Conservation (phyloP, 1,140 invertebrate species). For the Zelostemma sp. region DNA sequence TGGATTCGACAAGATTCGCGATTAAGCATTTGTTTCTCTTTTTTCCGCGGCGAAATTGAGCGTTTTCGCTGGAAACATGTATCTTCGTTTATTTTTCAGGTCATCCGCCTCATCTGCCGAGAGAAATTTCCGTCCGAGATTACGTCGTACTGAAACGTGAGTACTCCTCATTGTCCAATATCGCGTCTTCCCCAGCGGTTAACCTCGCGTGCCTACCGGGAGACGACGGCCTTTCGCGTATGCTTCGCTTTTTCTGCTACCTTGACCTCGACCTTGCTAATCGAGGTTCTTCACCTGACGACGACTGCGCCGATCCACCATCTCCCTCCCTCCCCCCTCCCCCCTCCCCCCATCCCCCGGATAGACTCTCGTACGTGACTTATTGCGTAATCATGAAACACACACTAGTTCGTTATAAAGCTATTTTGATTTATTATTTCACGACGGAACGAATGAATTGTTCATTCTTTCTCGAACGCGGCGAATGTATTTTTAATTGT, state of each 20-base stretch:
- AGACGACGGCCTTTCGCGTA: constrained; percentile 29
- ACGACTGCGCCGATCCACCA: constrained; percentile 25
- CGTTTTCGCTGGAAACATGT: not conserved
- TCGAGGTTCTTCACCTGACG: constrained; percentile 36
- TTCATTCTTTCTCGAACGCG: too few species aligned
- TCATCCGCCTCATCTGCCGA: not conserved
- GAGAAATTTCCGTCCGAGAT: constrained; percentile 16
- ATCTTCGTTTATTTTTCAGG: not conserved
- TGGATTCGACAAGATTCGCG: too few species aligned
- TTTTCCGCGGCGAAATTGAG: too few species aligned
- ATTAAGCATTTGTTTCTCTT: too few species aligned
- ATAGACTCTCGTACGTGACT: constrained; percentile 35
- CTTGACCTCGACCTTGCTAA: constrained; percentile 46
- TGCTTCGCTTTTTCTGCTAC: constrained; percentile 32
- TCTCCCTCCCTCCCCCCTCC: too few species aligned
- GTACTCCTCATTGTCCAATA: constrained; percentile 26
- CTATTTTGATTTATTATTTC: not conserved
- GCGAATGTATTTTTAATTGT: too few species aligned
- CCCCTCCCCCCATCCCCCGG: too few species aligned
- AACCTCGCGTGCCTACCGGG: constrained; percentile 9
- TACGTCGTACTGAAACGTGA: constrained; percentile 16
- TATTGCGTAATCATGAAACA: constrained; percentile 42
- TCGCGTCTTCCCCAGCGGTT: constrained; percentile 13
- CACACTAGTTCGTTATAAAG: constrained; percentile 1
- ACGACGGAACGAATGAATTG: too few species aligned